These are phyloP conservation scores for Eciton burchellii DNA, from an alignment of 1,140 invertebrate genomes.

Conservation along the genomic window DNA sequence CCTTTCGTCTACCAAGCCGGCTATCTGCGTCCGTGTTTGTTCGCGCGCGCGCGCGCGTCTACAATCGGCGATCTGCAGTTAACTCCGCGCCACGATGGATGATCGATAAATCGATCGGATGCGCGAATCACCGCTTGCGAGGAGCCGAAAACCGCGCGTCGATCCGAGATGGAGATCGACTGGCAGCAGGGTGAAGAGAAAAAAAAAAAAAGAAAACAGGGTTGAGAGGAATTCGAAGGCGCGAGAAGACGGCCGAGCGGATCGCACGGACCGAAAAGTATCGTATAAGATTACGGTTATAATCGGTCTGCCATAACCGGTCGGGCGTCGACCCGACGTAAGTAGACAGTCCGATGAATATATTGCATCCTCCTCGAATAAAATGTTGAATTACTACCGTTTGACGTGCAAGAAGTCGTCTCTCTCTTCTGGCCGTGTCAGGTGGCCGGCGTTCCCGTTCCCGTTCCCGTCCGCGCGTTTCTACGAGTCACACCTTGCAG, in stretches of 20 bases:
- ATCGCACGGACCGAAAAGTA: constrained; percentile 39
- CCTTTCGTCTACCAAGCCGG: background rate
- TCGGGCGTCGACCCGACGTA: constrained; percentile 64
- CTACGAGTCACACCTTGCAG: constrained; percentile 84
- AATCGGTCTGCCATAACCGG: constrained; percentile 22
- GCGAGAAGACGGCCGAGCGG: constrained; percentile 24
- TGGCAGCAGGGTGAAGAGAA: constrained; percentile 1
- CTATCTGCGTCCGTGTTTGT: background rate
- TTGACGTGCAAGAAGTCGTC: constrained; percentile 78
- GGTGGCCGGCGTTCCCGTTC: constrained; percentile 82
- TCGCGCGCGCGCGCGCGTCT: background rate
- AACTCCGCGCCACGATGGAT: constrained; percentile 6
- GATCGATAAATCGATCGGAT: constrained; percentile 25
- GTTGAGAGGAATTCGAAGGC: constrained; percentile 44
- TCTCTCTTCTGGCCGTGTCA: constrained; percentile 75
- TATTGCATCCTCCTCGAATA: constrained; percentile 80
- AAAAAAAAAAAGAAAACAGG: no score
- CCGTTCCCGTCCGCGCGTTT: constrained; percentile 77
- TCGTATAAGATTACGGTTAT: constrained; percentile 53
- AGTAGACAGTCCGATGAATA: constrained; percentile 75
- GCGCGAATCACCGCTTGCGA: constrained; percentile 14
- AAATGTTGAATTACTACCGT: constrained; percentile 82
- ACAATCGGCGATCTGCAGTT: background rate
- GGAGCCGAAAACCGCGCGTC: constrained; percentile 15
- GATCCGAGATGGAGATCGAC: constrained; percentile 1